Conservation (phyloP, 2,888 invertebrate genomes). For the Eupithecia pulchellata region DNA sequence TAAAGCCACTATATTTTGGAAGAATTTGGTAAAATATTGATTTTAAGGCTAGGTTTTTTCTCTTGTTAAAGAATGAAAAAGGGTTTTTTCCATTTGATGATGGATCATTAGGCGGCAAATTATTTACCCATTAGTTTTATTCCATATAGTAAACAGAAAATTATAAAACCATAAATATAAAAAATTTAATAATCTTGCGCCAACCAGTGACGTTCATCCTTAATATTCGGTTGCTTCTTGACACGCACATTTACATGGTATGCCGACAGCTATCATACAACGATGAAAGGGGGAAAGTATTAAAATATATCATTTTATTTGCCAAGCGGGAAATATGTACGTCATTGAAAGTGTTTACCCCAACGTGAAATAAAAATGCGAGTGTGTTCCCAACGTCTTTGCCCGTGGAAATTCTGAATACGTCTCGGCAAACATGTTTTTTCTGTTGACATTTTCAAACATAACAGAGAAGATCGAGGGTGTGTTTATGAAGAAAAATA, state of each 20-base stretch:
- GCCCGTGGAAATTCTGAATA: conserved; percentile 62
- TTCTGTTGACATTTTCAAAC: conserved; percentile 56
- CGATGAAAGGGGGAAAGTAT: conserved; percentile 60
- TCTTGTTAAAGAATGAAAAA: too few relatives aligned
- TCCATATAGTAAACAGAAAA: too few relatives aligned
- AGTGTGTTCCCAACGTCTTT: conserved; percentile 71
- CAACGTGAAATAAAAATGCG: conserved; percentile 75
- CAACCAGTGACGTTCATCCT: too few relatives aligned
- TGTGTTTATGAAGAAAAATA: neutral
- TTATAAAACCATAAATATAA: too few relatives aligned
- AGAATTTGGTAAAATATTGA: too few relatives aligned
- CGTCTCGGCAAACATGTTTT: conserved; percentile 60
- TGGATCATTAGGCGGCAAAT: too few relatives aligned
- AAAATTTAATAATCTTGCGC: too few relatives aligned
- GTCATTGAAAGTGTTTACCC: conserved; percentile 76
- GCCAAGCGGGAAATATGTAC: conserved; percentile 74
- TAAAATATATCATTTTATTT: conserved; percentile 74
- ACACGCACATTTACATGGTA: conserved; percentile 34
- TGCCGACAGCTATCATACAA: conserved; percentile 48
- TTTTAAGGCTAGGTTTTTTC: too few relatives aligned
- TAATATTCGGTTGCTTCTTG: conserved; percentile 11
- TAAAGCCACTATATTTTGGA: too few relatives aligned
- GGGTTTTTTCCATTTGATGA: too few relatives aligned
- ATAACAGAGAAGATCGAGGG: conserved; percentile 47
- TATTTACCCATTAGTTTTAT: too few relatives aligned